phyloP scores from a whole-genome alignment of 2,113 vertebrate species.

The Xenus cinereus region DNA sequence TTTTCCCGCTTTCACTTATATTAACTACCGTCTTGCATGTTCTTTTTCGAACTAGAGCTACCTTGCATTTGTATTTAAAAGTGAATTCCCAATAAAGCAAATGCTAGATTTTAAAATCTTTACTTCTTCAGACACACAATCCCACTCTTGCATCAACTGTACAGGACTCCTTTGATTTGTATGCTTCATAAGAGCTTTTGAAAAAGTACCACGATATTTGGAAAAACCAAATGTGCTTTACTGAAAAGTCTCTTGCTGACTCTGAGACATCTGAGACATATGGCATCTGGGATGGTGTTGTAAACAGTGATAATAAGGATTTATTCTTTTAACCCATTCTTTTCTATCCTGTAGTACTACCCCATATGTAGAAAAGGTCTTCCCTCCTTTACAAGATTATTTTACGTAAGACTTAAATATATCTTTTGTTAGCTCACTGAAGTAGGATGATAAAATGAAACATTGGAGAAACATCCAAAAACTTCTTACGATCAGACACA shows the following conservation, averaged over 20 bases:
- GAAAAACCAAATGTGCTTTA: background rate
- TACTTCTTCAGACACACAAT: background rate
- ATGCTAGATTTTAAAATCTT: background rate
- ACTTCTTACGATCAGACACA: background rate
- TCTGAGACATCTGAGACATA: slow-evolving; percentile 6
- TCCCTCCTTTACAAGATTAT: background rate
- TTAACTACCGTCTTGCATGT: background rate
- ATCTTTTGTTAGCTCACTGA: background rate
- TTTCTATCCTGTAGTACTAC: background rate
- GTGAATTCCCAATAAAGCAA: background rate
- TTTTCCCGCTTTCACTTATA: background rate
- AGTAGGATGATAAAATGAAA: background rate
- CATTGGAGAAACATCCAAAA: background rate
- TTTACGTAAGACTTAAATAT: background rate
- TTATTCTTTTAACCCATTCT: slow-evolving; percentile 50
- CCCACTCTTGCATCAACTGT: background rate
- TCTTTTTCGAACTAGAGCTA: background rate
- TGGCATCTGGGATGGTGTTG: background rate
- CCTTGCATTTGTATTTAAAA: background rate
- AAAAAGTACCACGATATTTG: background rate
- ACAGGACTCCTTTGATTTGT: background rate
- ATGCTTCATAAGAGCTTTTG: background rate
- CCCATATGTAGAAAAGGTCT: background rate
- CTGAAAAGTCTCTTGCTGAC: background rate
- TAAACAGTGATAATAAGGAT: slow-evolving; percentile 30